phyloP scores from a whole-genome alignment of 2,888 invertebrate species.

The Myathropa florea region DNA sequence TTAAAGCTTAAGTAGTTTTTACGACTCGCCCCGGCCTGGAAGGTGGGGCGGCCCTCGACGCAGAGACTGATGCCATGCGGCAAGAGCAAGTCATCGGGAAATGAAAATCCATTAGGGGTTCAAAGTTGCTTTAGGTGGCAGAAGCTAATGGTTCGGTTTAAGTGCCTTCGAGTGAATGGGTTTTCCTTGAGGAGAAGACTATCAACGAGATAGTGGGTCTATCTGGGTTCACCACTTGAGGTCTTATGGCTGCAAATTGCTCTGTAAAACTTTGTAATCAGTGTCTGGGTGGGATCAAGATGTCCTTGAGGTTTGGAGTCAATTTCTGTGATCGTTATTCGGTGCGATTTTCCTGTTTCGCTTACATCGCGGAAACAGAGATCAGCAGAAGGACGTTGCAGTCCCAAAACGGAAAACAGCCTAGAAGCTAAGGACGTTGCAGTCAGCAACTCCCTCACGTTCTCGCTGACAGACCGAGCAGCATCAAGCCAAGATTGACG shows the following conservation, averaged over 20 bases:
- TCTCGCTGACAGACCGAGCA: no score
- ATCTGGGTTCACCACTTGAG: not conserved
- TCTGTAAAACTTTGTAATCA: not conserved
- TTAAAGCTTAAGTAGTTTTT: not conserved
- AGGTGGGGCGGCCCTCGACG: not conserved
- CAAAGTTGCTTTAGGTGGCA: not conserved
- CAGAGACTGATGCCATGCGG: no score
- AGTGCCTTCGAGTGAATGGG: not conserved
- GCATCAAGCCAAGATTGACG: no score
- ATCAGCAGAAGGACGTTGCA: no score
- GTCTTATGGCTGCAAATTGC: not conserved
- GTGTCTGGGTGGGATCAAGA: not conserved
- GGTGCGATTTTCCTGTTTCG: not conserved
- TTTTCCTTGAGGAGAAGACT: not conserved
- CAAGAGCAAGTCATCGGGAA: not conserved
- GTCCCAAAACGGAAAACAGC: no score
- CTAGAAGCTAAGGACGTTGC: no score
- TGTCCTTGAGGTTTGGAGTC: not conserved
- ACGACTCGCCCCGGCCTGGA: not conserved
- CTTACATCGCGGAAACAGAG: no score
- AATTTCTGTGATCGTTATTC: not conserved
- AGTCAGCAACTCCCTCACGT: no score
- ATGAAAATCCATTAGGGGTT: not conserved
- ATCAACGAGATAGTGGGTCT: not conserved
- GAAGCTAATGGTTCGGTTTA: not conserved